Evolutionary conservation across 2,888 invertebrate genomes (phyloP), one percentile per base, ranked within the genome.

Genomic region (Timema cristinae): DNA sequence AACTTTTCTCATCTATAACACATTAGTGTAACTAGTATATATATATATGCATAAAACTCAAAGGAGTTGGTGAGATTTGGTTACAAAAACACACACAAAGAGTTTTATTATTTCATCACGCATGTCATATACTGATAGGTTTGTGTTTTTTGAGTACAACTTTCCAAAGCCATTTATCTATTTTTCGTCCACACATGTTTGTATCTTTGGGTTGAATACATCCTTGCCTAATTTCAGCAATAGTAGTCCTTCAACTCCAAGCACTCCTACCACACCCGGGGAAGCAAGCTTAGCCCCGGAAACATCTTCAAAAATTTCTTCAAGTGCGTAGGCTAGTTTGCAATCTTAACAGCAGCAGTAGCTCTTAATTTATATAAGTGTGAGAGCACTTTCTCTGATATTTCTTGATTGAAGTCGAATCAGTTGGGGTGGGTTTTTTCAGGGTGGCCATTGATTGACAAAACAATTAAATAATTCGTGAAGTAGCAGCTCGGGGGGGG

Each of bases 231-330:
- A 69, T 74, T 73, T 73, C 73, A 75, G 73, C 67, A 67, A 73
- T 76, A 71, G 73, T 72, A 75, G 71, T 76, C 77, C 76, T 78
- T 77, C 82, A 81, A 82, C 85, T 76, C 83, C 85, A 75, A 82
- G 89, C 79, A 89, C 90, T 68, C 85, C 87, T 73, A 89, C 89
- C 75, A 85, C 86, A 72, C 84, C 86, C 77, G 83, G 83, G 83
- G 84, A 78, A 87, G 86, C 82, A 92, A 93, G 85, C 89, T 93
- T 81, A 92, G 94, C 79, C 90, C 93, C 73, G 91, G 91, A 82
- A 91, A 91, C 87, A 93, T 95, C 86, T 94, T 95, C 90, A 95
- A 95, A 89, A 95, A 94, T 87, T 94, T 95, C 87, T 95, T 95
- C 91, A 95, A 95, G 95, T 95, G 94, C 89, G 86, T 75, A 71